Base-by-base conservation (phyloP, 2,113 vertebrate genomes). In the Ceyx melanurus region DNA sequence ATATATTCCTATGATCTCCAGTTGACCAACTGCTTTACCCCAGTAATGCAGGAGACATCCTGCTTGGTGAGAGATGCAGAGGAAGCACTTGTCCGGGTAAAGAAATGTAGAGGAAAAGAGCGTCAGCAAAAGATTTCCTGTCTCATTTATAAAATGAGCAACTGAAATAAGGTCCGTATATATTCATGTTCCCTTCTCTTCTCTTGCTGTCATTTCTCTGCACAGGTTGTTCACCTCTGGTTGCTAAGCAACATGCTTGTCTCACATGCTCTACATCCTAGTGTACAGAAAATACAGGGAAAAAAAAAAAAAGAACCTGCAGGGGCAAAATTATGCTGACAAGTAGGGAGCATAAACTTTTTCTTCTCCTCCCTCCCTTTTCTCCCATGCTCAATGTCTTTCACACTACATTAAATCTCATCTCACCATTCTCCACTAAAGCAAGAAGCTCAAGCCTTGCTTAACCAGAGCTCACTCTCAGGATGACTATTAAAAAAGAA, bases 171-270 rank as follows among this genome's bases (percentile, higher is more conserved):
- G 46, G 78, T 80, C 46, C 50, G 8, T 11, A 53, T 50, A 76
- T 57, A 22, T 76, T 57, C 83, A 50, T 75, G 56, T 31, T 79
- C 54, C 57, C 46, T 88, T 35, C 83, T 60, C 66, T 45, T 77
- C 37, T 64, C 84, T 73, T 51, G 65, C 94, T 91, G 90, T 68
- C 74, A 20, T 33, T 81, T 70, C 75, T 91, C 87, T 73, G 71
- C 84, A 20, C 81, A 94, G 90, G 84, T 90, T 90, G 89, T 86
- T 95, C 95, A 94, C 93, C 95, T 96, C 82, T 58, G 10, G 95
- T 96, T 97, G 96, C 97, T 97, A 97, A 89, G 97, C 95, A 96
- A 96, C 95, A 40, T 19, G 19, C 60, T 89, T 77, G 75, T 65
- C 92, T 93, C 86, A 42, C 76, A 50, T 29, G 35, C 35, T 92